A percentile compares a stretch with the other conserved stretches of the same genome.
phyloP scores from a whole-genome alignment of 2,797 vertebrate genomes.

The Dicrostonyx torquatus region DNA sequence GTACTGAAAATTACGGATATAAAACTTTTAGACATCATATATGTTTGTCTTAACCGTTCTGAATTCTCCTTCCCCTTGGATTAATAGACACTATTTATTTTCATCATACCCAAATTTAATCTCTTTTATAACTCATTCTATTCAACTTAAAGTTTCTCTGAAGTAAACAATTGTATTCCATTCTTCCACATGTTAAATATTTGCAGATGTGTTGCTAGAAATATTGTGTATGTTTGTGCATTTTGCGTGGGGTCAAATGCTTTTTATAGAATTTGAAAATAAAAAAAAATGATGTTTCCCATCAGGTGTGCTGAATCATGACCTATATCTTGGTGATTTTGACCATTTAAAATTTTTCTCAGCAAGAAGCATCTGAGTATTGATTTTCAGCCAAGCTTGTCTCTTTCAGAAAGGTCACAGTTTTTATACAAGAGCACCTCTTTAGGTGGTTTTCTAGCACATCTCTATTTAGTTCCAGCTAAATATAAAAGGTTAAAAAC shows the following conservation, averaged over 20 bases:
- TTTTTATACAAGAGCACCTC: conserved; percentile 41
- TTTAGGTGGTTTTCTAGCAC: conserved; percentile 20
- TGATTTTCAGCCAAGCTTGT: conserved; percentile 71
- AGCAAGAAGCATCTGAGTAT: conserved; percentile 50
- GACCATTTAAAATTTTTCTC: conserved; percentile 42
- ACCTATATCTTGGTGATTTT: conserved; percentile 33
- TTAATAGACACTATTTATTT: not conserved
- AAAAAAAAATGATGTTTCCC: conserved; percentile 24
- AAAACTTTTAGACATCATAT: not conserved
- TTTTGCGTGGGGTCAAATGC: not conserved
- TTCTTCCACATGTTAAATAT: conserved; percentile 23
- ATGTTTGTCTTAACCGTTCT: not conserved
- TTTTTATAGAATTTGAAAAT: conserved; percentile 42
- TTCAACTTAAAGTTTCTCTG: not conserved
- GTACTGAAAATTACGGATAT: not conserved
- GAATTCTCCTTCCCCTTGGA: not conserved
- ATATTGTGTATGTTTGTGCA: not conserved
- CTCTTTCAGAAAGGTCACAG: conserved; percentile 64
- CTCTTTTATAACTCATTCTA: not conserved
- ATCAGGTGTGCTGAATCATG: conserved; percentile 48
- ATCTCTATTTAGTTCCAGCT: conserved; percentile 61
- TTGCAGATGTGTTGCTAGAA: not conserved
- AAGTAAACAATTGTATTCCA: not conserved
- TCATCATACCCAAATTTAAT: not conserved
- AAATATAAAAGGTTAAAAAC: conserved; percentile 54